Base-by-base conservation (phyloP, 2,888 invertebrate genomes). In the Lepidochitona cinerea region DNA sequence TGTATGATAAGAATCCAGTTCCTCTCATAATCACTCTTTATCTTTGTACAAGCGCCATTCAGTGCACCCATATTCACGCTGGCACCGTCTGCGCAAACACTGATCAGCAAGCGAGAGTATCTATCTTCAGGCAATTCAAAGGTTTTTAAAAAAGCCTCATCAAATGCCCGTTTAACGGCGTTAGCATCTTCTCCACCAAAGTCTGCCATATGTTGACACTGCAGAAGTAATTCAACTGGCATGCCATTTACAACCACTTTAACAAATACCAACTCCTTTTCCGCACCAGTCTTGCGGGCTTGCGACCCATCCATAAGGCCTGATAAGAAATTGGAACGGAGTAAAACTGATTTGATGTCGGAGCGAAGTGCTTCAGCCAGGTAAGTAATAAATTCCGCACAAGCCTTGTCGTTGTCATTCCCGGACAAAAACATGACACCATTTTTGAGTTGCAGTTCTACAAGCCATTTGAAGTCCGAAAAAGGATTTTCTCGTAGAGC, bases 251-350 rank as follows among this genome's bases (percentile, higher is more conserved):
- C 70, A 29, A 70, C 70, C n/a, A 70, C 33, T 54, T 70, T 70
- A 6, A n/a, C 35, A 70, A 37, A 70, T 23, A 69, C 69, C 26
- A 70, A 35, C 53, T 53, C 70, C 52, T 70, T 70, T 53, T 70
- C 70, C 7, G 14, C 23, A 35, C 70, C 54, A 33, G 70, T 54
- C 35, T 70, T 70, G 53, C 70, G 70, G 26, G 70, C 70, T 36
- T 70, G 70, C 26, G 70, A 54, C 6, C 70, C 70, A 53, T 70
- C 70, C 53, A 70, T 70, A 6, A 35, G n/a, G 4, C 36, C 70
- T 1, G 70, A 52, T 5, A 70, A 52, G 32, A 70, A 70, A 53
- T 70, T 70, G 12, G 52, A 23, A 9, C 53, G n/a, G 18, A n/a
- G 52, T 23, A 54, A 3, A n/a, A 70, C 35, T 6, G 29, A 18